These are phyloP conservation scores for Norana najaformis DNA, from an alignment of 2,888 invertebrate species.

Conservation along the genomic window DNA sequence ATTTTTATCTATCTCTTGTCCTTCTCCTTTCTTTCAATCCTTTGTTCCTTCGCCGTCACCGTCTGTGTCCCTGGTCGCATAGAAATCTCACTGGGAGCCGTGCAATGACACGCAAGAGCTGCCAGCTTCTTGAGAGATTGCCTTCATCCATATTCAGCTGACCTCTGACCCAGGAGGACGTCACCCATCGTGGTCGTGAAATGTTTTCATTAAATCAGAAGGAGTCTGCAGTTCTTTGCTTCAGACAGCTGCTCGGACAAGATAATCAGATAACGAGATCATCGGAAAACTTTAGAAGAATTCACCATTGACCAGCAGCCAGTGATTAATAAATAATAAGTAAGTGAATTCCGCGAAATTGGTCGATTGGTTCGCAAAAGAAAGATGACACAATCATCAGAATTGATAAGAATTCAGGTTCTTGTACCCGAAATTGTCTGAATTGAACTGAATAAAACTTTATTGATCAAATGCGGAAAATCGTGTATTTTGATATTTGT, in stretches of 20 bases:
- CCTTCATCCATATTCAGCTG: not conserved
- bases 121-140: slow-evolving; percentile 2
- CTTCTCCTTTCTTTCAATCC: not conserved
- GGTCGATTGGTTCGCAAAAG: too few species aligned
- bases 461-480: not conserved
- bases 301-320: not conserved
- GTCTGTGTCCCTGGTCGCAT: not conserved
- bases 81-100: not conserved
- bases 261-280: not conserved
- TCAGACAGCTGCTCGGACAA: not conserved
- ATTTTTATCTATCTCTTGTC: not conserved
- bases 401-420: not conserved
- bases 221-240: slow-evolving; percentile 3
- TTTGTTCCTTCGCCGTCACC: not conserved
- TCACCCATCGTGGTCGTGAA: too few species aligned
- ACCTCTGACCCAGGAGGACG: not conserved
- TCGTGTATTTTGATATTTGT: not conserved
- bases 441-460: not conserved
- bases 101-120: not conserved
- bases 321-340: not conserved
- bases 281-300: not conserved
- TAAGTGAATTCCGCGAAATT: not conserved
- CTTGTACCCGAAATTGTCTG: not conserved
- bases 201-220: slow-evolving; percentile 8
- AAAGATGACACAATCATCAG: not conserved